Evolutionary conservation across 2,888 invertebrate genomes (phyloP), one percentile per base, ranked within the genome.

Genomic region (Tupiocoris notatus): DNA sequence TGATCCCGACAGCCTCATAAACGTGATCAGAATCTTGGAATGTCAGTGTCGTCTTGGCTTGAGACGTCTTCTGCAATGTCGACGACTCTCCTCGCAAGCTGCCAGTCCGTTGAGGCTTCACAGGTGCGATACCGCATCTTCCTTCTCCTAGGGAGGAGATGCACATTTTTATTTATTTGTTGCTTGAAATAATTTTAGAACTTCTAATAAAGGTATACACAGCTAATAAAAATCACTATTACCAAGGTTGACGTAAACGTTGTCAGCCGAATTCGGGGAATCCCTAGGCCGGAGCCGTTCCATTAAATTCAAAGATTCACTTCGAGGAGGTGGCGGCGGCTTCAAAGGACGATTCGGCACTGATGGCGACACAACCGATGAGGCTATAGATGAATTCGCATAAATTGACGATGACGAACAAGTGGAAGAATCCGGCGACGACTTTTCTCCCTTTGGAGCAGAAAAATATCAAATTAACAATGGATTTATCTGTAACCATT

Each of bases 51-150:
- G 82, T 82, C 79, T 83, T 80, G 70, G 63, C 65, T 67, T 77
- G 24, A 82, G 81, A 66, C 82, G 81, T 17, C 78, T 65, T 57
- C 21, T 74, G 67, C 17, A 16, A 17, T 57, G n/a, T n/a, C 25
- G 22, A 20, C 1, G 67, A 9, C 61, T 62, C 39, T 24, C 82
- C 93, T 81, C 93, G 87, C 91, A 94, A 92, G 83, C 94, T 94
- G 62, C 93, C 92, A 18, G 93, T 93, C 79, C 94, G 86, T 83
- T 93, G 93, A 17, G 94, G 94, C 84, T 94, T 95, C 76, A 92
- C 88, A 16, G 92, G 92, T 70, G 92, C 94, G 88, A 77, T 91
- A 89, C 83, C 92, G 76, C 78, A 92, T 83, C 94, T 87, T 80
- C 92, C 91, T 87, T 93, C 93, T 83, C 94, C 92, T 91, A 84